Conservation (phyloP, 2,113 vertebrate genomes). For the Scalopus aquaticus region DNA sequence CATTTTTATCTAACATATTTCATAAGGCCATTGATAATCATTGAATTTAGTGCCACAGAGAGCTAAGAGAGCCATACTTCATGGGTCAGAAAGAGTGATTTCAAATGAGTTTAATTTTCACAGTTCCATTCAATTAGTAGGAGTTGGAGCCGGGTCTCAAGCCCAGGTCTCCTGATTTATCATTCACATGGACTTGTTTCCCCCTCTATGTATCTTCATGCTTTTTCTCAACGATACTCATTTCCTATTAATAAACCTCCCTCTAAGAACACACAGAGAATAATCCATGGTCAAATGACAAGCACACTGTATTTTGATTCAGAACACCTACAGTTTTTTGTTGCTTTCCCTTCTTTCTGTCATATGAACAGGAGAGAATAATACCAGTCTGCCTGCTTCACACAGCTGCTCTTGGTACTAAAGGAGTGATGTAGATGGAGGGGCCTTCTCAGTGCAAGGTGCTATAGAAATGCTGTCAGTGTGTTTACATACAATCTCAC, state of each 20-base stretch:
- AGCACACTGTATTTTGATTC: background rate
- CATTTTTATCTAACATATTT: background rate
- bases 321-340: background rate
- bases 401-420: background rate
- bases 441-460: background rate
- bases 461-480: too few relatives aligned
- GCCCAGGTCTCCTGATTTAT: background rate
- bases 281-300: background rate
- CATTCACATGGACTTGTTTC: background rate
- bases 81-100: background rate
- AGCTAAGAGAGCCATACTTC: background rate
- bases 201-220: rapidly evolving
- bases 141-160: background rate
- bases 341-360: background rate
- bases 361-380: background rate
- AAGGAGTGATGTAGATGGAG: background rate
- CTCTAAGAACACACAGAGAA: background rate
- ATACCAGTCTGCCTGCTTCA: background rate
- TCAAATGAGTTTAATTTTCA: conserved; percentile 5
- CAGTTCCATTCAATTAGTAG: background rate
- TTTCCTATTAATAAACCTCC: background rate
- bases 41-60: background rate
- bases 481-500: background rate
- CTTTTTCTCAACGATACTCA: background rate
- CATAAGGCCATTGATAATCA: background rate